phyloP scores from a whole-genome alignment of 2,888 invertebrate genomes.

The Heliconius ismenius region DNA sequence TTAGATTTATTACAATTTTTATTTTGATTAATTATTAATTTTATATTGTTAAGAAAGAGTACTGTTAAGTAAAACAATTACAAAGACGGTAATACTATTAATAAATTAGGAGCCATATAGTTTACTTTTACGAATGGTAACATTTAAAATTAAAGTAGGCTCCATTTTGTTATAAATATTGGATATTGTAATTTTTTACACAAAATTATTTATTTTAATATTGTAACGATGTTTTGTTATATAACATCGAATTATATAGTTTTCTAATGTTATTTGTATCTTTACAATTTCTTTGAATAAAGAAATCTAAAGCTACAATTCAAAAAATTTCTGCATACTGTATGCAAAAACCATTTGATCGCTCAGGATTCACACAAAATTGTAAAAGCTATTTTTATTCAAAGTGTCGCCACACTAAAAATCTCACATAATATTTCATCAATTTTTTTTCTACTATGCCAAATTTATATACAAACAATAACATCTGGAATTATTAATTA shows the following conservation, averaged over 20 bases:
- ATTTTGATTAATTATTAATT: conserved; percentile 2
- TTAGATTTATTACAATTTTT: neutral
- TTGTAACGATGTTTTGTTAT: neutral
- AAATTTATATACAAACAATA: conserved; percentile 34
- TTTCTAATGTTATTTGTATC: neutral
- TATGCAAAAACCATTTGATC: neutral
- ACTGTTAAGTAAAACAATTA: neutral
- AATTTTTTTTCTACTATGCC: conserved; percentile 24
- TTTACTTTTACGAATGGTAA: neutral
- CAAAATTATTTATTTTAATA: neutral
- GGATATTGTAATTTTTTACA: neutral
- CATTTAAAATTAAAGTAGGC: neutral
- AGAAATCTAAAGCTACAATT: conserved; percentile 7
- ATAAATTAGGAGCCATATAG: neutral
- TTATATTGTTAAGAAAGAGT: neutral
- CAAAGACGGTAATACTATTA: neutral
- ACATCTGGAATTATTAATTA: conserved; percentile 17
- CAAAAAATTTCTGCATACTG: neutral
- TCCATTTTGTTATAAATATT: neutral
- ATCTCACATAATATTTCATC: conserved; percentile 15
- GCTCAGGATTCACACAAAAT: conserved; percentile 16
- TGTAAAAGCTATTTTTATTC: conserved; percentile 16
- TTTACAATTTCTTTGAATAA: conserved; percentile 13
- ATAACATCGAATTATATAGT: neutral
- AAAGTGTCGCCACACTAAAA: conserved; percentile 20